A percentile compares a stretch with the other conserved stretches of the same genome.
These are phyloP conservation scores for Eulemur coronatus DNA, from an alignment of 2,797 vertebrate species.

Conservation along the genomic window DNA sequence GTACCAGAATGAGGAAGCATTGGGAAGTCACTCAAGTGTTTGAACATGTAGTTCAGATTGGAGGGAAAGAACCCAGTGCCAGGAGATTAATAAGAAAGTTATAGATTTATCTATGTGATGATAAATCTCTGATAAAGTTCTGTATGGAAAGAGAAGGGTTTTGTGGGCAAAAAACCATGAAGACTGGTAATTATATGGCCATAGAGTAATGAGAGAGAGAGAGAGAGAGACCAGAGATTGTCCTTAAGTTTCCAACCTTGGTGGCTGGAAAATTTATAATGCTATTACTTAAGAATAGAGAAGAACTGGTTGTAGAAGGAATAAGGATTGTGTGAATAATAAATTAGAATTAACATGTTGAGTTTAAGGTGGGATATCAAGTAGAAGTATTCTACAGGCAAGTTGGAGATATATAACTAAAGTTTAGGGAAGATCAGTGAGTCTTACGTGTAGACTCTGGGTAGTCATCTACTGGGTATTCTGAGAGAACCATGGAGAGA, in stretches of 20 bases:
- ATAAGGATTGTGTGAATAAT: not conserved
- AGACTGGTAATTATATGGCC: not conserved
- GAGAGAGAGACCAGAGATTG: not conserved
- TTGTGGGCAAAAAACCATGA: not conserved
- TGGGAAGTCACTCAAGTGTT: not conserved
- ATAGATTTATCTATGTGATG: not conserved
- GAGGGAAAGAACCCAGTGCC: not conserved
- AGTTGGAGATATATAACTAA: not conserved
- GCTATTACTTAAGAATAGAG: not conserved
- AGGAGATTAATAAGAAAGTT: not conserved
- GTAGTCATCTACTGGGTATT: not conserved
- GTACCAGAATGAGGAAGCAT: not conserved
- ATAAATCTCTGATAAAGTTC: not conserved
- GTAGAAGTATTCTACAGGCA: not conserved
- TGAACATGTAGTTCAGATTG: not conserved
- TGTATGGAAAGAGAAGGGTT: not conserved
- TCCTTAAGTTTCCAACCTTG: not conserved
- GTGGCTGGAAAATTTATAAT: not conserved
- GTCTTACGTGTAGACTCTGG: not conserved
- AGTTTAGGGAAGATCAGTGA: not conserved
- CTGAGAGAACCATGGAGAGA: not conserved
- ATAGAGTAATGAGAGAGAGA: not conserved
- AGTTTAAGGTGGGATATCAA: not conserved
- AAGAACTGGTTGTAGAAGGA: not conserved
- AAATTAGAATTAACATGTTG: not conserved